These are phyloP conservation scores for Hippoglossus hippoglossus DNA, from an alignment of 2,797 vertebrate genomes.

Conservation along the genomic window DNA sequence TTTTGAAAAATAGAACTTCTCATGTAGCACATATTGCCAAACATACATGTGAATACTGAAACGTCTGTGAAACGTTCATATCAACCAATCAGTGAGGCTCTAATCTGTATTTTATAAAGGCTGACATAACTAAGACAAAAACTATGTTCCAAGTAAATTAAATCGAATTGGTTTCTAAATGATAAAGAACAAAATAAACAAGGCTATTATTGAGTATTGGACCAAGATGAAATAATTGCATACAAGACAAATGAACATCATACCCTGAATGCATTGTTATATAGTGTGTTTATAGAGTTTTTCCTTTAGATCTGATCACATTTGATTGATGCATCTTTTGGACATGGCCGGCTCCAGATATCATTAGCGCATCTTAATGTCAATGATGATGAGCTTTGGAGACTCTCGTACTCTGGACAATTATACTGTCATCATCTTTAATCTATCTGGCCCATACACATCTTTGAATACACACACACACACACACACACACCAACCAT, in stretches of 20 bases:
- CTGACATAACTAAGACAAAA: background rate
- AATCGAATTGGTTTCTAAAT: conserved; percentile 13
- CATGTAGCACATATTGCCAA: too few species aligned
- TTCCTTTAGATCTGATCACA: conserved; percentile 40
- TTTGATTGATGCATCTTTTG: conserved; percentile 62
- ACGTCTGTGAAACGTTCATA: too few species aligned
- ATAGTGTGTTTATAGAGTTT: conserved; percentile 11
- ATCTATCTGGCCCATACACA: conserved; percentile 58
- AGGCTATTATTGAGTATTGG: conserved; percentile 14
- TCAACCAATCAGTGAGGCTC: too few species aligned
- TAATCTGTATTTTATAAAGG: too few species aligned
- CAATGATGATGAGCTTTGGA: conserved; percentile 69
- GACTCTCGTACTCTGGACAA: conserved; percentile 66
- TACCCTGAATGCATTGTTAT: conserved; percentile 7
- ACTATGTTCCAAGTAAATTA: background rate
- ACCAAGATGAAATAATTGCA: conserved; percentile 34
- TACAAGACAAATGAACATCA: conserved; percentile 19
- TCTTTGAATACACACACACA: conserved; percentile 28
- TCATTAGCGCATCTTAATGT: conserved; percentile 69
- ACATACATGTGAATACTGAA: too few species aligned
- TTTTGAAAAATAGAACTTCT: too few species aligned
- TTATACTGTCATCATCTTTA: conserved; percentile 71
- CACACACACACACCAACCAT: conserved; percentile 29
- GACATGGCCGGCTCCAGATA: conserved; percentile 51
- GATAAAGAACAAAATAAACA: conserved; percentile 29